These are phyloP conservation scores for Theristicus caerulescens DNA, from an alignment of 2,113 vertebrate species.

Conservation along the genomic window DNA sequence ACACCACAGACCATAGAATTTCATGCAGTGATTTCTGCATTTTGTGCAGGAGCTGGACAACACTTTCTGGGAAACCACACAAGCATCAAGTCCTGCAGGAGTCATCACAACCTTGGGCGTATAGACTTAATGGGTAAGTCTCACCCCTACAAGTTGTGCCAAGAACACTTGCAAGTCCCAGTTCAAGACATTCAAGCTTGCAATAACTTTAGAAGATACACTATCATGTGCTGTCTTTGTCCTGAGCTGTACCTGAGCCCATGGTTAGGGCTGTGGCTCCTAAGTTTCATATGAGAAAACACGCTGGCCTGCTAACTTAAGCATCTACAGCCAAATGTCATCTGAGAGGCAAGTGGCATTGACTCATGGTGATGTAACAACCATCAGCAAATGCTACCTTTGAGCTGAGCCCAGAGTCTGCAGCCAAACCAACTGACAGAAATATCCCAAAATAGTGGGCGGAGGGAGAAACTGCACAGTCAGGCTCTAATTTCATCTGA, in stretches of 20 bases:
- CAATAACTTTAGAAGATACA: background rate
- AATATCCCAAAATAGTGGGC: background rate
- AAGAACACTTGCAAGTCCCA: background rate
- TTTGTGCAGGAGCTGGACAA: background rate
- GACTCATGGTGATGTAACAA: background rate
- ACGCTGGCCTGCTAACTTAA: background rate
- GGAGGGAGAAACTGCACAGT: background rate
- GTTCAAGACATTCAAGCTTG: background rate
- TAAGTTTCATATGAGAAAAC: background rate
- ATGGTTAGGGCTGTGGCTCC: background rate
- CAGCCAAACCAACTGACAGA: background rate
- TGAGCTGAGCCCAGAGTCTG: background rate
- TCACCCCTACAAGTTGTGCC: background rate
- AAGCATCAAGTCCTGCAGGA: background rate
- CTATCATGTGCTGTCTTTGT: background rate
- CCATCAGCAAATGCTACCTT: background rate
- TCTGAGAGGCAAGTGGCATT: background rate
- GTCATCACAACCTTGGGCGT: background rate
- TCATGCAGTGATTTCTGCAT: background rate
- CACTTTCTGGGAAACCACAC: background rate
- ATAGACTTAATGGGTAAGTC: background rate
- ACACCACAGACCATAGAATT: background rate
- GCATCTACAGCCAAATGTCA: background rate
- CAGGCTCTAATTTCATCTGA: background rate
- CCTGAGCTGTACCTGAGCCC: background rate